Percentiles rank a stretch among this genome's conserved stretches.
Conservation (phyloP, 1,140 invertebrate genomes). For the Pseudachorutes palmiensis region DNA sequence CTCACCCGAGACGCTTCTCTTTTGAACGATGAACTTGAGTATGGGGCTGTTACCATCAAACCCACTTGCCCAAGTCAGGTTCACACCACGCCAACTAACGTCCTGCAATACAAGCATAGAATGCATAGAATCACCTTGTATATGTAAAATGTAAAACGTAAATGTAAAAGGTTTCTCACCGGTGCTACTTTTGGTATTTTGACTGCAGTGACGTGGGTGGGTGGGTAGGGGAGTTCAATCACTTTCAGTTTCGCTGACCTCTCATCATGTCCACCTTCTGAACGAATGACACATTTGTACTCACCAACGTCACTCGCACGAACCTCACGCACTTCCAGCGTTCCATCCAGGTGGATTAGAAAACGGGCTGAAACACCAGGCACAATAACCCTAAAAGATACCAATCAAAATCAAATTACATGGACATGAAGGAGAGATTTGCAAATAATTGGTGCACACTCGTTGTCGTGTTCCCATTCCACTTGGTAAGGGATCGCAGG, state of each 20-base stretch:
- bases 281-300: constrained; percentile 71
- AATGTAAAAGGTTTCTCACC: constrained; percentile 50
- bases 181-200: constrained; percentile 43
- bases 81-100: constrained; percentile 51
- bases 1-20: constrained; percentile 70
- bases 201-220: constrained; percentile 70
- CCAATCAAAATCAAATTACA: constrained; percentile 20
- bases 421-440: constrained; percentile 8
- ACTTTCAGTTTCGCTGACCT: constrained; percentile 72
- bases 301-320: constrained; percentile 71
- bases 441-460: constrained; percentile 47
- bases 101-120: constrained; percentile 18
- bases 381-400: constrained; percentile 48
- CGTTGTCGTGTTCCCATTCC: constrained; percentile 81
- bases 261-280: constrained; percentile 84
- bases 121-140: constrained; percentile 44
- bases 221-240: constrained; percentile 87
- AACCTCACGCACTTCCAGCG: constrained; percentile 67
- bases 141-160: constrained; percentile 44
- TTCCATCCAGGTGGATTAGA: constrained; percentile 63
- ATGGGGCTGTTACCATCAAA: constrained; percentile 96
- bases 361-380: constrained; percentile 50
- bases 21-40: constrained; percentile 85
- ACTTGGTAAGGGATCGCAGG: constrained; percentile 79
- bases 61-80: constrained; percentile 86